These are phyloP conservation scores for Ischnus inquisitorius DNA, from an alignment of 2,888 invertebrate species.

Conservation along the genomic window DNA sequence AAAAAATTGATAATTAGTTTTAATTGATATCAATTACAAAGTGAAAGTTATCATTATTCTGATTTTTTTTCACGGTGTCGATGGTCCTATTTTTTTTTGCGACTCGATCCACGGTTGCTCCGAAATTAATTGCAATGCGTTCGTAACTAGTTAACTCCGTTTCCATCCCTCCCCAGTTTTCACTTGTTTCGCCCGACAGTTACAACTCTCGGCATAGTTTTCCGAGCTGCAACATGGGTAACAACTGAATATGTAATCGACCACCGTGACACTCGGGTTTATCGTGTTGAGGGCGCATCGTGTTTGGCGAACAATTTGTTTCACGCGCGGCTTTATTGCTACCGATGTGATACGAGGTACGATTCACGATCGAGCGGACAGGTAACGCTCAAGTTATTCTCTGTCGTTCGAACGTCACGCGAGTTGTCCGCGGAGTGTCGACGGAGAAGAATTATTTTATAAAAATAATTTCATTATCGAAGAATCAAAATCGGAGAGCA, in stretches of 20 bases:
- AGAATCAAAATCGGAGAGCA: not conserved
- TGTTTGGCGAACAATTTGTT: slow-evolving; percentile 2
- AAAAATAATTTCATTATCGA: not conserved
- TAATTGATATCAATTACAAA: not conserved
- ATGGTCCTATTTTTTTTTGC: not conserved
- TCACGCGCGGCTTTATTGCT: slow-evolving; percentile 10
- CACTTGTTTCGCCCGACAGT: slow-evolving; percentile 26
- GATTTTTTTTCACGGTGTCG: not conserved
- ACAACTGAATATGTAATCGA: slow-evolving; percentile 21
- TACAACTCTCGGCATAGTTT: slow-evolving; percentile 18
- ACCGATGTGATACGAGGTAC: slow-evolving; percentile 11
- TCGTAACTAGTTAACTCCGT: slow-evolving; percentile 5
- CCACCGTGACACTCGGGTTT: slow-evolving; percentile 1
- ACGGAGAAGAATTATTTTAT: not conserved
- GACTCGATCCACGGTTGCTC: not conserved
- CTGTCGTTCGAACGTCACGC: slow-evolving; percentile 2
- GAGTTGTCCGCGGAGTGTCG: not conserved
- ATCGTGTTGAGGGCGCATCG: not conserved
- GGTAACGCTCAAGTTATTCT: slow-evolving; percentile 10
- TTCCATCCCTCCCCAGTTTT: slow-evolving; percentile 25
- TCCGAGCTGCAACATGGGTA: not conserved
- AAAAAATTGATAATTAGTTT: not conserved
- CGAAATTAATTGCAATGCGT: slow-evolving; percentile 24
- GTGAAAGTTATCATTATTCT: not conserved
- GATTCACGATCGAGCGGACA: slow-evolving; percentile 29